Evolutionary conservation across 2,113 vertebrate genomes (phyloP).

Genomic region (Anas platyrhynchos): DNA sequence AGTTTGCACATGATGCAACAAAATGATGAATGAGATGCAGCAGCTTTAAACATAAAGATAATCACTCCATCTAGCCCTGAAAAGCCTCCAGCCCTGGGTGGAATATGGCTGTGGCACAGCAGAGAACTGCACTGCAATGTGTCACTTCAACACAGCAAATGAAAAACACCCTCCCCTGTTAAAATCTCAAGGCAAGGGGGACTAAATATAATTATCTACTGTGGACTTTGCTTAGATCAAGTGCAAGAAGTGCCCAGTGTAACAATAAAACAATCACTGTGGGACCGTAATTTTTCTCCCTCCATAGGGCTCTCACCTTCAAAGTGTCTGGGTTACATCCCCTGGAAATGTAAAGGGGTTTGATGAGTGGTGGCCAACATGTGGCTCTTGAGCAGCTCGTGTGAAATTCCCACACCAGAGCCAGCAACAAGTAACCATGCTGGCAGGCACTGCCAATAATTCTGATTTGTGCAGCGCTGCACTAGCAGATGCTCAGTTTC

Average conservation of each 20-base stretch:
- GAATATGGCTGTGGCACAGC: constrained; percentile 22
- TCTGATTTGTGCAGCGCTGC: not conserved
- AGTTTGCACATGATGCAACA: constrained; percentile 54
- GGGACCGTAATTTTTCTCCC: not conserved
- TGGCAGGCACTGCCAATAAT: not conserved
- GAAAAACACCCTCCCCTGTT: constrained; percentile 33
- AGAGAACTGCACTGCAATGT: constrained; percentile 27
- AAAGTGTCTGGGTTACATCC: not conserved
- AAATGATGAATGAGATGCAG: constrained; percentile 61
- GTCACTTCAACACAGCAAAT: constrained; percentile 27
- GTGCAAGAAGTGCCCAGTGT: not conserved
- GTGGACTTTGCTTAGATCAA: not conserved
- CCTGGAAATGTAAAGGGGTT: not conserved
- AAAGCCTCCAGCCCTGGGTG: constrained; percentile 39
- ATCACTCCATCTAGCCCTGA: constrained; percentile 50
- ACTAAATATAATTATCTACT: not conserved
- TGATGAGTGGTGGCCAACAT: not conserved
- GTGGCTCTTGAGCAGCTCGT: not conserved
- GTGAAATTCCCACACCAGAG: not conserved
- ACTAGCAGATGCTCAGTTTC: not conserved
- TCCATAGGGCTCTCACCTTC: not conserved
- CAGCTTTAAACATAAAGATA: constrained; percentile 56
- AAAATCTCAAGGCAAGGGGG: constrained; percentile 13
- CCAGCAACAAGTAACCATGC: not conserved
- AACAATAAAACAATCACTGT: not conserved